Conservation (phyloP, 2,888 invertebrate genomes). For the Tenthredo mesomela region DNA sequence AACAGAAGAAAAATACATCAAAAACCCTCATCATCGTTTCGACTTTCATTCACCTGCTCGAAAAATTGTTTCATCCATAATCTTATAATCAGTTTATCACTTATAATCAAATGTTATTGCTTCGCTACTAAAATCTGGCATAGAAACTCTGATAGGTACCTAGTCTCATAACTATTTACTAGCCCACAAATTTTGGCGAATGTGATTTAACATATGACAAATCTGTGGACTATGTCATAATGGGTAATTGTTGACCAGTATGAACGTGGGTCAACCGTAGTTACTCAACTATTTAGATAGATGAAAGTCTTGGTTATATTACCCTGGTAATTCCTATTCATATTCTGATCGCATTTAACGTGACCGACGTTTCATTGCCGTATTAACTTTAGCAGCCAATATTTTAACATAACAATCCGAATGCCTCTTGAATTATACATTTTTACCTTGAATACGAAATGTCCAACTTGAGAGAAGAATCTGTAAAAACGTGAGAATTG, state of each 20-base stretch:
- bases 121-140: neutral
- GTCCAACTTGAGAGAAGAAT: slow-evolving; percentile 12
- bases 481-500: neutral
- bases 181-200: neutral
- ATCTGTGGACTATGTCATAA: neutral
- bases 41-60: neutral
- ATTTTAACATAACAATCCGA: slow-evolving; percentile 49
- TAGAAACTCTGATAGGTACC: neutral
- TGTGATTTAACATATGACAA: neutral
- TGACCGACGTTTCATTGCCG: slow-evolving; percentile 51
- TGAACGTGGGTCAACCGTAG: neutral
- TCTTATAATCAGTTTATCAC: neutral
- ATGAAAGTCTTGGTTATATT: neutral
- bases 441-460: slow-evolving; percentile 36
- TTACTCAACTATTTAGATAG: neutral
- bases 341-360: slow-evolving; percentile 42
- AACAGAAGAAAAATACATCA: neutral
- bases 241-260: neutral
- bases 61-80: neutral
- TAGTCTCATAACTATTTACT: neutral
- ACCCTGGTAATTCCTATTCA: slow-evolving; percentile 25
- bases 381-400: slow-evolving; percentile 40
- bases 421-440: slow-evolving; percentile 53
- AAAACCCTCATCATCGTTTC: neutral
- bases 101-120: neutral